A percentile compares a stretch with the other conserved stretches of the same genome.
Conservation (phyloP, 2,888 invertebrate genomes). For the Drosophila macrospina region DNA sequence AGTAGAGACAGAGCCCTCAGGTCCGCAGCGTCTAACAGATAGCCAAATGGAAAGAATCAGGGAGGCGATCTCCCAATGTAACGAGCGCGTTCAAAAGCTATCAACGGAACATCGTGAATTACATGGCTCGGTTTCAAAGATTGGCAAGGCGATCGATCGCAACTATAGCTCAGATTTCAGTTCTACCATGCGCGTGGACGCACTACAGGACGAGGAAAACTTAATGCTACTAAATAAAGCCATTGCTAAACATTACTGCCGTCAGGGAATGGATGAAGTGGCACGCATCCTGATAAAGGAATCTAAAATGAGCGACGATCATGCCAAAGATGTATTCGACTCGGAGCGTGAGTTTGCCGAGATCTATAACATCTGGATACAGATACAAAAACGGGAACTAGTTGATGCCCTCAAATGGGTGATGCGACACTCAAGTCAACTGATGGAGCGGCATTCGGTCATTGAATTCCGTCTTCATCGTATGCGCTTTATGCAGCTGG, state of each 20-base stretch:
- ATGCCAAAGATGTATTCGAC: slow-evolving; percentile 84
- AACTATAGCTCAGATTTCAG: slow-evolving; percentile 97
- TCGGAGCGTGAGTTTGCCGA: slow-evolving; percentile 91
- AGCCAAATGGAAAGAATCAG: slow-evolving; percentile 90
- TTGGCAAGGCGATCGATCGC: slow-evolving; percentile 98
- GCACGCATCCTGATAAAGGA: slow-evolving; percentile 90
- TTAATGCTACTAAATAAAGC: slow-evolving; percentile 92
- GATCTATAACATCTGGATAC: slow-evolving; percentile 94
- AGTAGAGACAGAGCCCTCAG: slow-evolving; percentile 85
- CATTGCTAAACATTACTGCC: slow-evolving; percentile 97
- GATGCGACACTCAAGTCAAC: slow-evolving; percentile 89
- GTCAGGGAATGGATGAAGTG: slow-evolving; percentile 97
- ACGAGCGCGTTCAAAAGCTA: slow-evolving; percentile 92
- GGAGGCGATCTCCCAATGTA: slow-evolving; percentile 91
- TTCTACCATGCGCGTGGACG: slow-evolving; percentile 93
- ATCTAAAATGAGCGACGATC: slow-evolving; percentile 81
- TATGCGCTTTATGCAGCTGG: slow-evolving; percentile 90
- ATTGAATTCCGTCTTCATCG: slow-evolving; percentile 94
- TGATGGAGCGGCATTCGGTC: slow-evolving; percentile 86
- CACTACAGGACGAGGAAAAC: slow-evolving; percentile 88
- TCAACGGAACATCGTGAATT: slow-evolving; percentile 94
- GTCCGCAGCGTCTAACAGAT: slow-evolving; percentile 89
- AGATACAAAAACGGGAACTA: slow-evolving; percentile 92
- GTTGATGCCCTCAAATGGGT: slow-evolving; percentile 96
- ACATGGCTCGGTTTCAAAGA: slow-evolving; percentile 93